Evolutionary conservation across 2,113 vertebrate species (phyloP).

Genomic region (Natator depressus): DNA sequence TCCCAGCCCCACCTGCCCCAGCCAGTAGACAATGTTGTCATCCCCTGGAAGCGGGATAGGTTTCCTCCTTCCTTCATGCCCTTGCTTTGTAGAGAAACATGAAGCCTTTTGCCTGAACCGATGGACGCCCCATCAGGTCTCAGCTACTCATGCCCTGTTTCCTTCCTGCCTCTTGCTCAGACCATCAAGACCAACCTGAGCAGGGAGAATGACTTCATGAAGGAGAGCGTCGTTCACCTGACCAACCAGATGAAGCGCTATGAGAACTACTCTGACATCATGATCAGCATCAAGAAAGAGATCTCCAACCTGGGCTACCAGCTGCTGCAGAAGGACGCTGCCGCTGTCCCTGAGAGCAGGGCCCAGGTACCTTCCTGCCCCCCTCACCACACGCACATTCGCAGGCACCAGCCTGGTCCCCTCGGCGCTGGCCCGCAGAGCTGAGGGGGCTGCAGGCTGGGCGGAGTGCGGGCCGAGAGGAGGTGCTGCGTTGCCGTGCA

Average conservation of each 20-base stretch:
- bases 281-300: conserved; percentile 97
- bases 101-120: not conserved
- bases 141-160: not conserved
- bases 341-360: conserved; percentile 73
- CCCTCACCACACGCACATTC: too few relatives aligned
- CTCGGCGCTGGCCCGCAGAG: not conserved
- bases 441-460: not conserved
- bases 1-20: not conserved
- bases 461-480: not conserved
- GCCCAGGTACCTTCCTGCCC: conserved; percentile 81
- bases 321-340: conserved; percentile 91
- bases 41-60: not conserved
- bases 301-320: conserved; percentile 93
- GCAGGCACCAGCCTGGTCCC: rapidly evolving
- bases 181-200: conserved; percentile 95
- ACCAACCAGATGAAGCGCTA: conserved; percentile 90
- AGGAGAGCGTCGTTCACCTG: conserved; percentile 89
- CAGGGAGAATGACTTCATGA: conserved; percentile 92
- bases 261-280: conserved; percentile 94
- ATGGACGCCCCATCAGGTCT: rapidly evolving
- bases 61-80: not conserved
- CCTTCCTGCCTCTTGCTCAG: conserved; percentile 69
- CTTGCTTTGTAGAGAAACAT: not conserved
- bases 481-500: too few relatives aligned
- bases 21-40: not conserved